Evolutionary conservation across 2,888 invertebrate species (phyloP).

Genomic region (Saturnia pavonia): DNA sequence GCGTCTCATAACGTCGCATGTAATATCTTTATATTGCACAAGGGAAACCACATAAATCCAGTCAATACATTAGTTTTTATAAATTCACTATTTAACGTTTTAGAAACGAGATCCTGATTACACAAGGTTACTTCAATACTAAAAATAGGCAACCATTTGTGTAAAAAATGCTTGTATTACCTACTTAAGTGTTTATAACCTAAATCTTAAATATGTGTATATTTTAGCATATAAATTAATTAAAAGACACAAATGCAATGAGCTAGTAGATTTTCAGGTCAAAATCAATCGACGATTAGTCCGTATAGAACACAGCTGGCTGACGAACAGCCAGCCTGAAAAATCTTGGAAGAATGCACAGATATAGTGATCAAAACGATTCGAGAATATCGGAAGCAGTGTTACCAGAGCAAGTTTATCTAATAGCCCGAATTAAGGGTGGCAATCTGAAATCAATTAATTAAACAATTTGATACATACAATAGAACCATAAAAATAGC

Average conservation of each 20-base stretch:
- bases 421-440: background rate
- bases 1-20: constrained; percentile 55
- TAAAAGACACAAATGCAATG: constrained; percentile 38
- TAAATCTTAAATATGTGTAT: constrained; percentile 5
- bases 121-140: constrained; percentile 24
- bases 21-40: constrained; percentile 36
- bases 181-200: background rate
- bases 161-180: background rate
- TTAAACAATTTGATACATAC: no score
- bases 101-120: constrained; percentile 30
- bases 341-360: constrained; percentile 11
- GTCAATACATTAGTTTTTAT: constrained; percentile 35
- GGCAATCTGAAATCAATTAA: background rate
- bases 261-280: constrained; percentile 48
- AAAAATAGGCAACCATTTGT: constrained; percentile 16
- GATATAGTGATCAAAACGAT: background rate
- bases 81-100: constrained; percentile 37
- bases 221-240: constrained; percentile 3
- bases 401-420: background rate
- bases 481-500: no score
- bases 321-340: constrained; percentile 13
- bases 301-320: constrained; percentile 25
- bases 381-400: background rate
- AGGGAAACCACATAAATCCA: constrained; percentile 41
- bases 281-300: constrained; percentile 46